Conservation (phyloP, 1,140 invertebrate species). For the Apolygus lucorum region DNA sequence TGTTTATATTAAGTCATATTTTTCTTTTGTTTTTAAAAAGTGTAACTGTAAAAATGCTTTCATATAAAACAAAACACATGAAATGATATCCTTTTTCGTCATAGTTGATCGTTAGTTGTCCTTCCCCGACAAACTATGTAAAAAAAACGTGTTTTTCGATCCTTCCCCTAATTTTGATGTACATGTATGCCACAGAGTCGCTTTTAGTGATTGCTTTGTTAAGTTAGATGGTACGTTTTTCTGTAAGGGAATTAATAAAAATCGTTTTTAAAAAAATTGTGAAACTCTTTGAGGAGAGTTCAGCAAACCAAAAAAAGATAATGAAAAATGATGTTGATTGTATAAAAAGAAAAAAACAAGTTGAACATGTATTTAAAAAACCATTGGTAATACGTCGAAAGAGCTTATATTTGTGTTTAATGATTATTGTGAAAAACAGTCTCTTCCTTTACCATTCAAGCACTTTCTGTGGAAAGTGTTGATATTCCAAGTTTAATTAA, state of each 20-base stretch:
- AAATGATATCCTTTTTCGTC: too few relatives aligned
- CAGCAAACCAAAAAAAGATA: neutral
- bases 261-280: slow-evolving; percentile 23
- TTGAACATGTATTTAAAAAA: neutral
- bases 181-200: neutral
- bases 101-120: neutral
- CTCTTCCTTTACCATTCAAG: slow-evolving; percentile 24
- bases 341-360: too few relatives aligned
- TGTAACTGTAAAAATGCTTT: too few relatives aligned
- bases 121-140: neutral
- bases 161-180: neutral
- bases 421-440: slow-evolving; percentile 21
- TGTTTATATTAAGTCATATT: slow-evolving; percentile 5
- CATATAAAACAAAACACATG: too few relatives aligned
- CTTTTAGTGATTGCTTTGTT: neutral
- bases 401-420: slow-evolving; percentile 29
- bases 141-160: neutral
- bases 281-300: slow-evolving; percentile 21
- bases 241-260: slow-evolving; percentile 22
- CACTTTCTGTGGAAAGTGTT: slow-evolving; percentile 22
- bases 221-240: slow-evolving; percentile 5
- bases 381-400: slow-evolving; percentile 23
- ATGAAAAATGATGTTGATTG: neutral
- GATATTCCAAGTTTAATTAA: slow-evolving; percentile 27
- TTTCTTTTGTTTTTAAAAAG: neutral